Conservation (phyloP, 2,888 invertebrate species). For the Aromia moschata region DNA sequence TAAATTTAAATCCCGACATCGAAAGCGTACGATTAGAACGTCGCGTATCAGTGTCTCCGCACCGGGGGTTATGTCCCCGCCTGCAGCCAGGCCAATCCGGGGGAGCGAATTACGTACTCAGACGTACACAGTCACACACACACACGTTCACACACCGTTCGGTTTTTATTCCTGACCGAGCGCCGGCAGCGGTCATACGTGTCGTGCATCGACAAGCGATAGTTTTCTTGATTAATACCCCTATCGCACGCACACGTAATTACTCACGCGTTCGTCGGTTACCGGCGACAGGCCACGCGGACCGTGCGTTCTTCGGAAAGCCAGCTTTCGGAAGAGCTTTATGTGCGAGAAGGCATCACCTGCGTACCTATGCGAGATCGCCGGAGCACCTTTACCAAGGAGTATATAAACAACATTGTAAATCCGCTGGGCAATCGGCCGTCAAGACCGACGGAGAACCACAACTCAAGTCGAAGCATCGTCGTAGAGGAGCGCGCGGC, state of each 20-base stretch:
- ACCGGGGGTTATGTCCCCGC: slow-evolving; percentile 47
- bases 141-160: no score
- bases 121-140: no score
- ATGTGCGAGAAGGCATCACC: slow-evolving; percentile 54
- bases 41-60: no score
- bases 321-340: slow-evolving; percentile 46
- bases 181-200: slow-evolving; percentile 48
- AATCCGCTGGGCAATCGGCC: slow-evolving; percentile 64
- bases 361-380: slow-evolving; percentile 63
- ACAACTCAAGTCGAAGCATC: slow-evolving; percentile 48
- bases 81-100: slow-evolving; percentile 50
- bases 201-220: slow-evolving; percentile 39
- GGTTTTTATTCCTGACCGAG: slow-evolving; percentile 49
- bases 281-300: slow-evolving; percentile 23
- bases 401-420: slow-evolving; percentile 62
- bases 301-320: not conserved
- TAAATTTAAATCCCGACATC: no score
- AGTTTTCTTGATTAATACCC: no score
- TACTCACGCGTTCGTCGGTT: no score
- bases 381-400: slow-evolving; percentile 62
- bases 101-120: slow-evolving; percentile 54
- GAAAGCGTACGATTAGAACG: no score
- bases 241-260: no score
- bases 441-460: slow-evolving; percentile 66
- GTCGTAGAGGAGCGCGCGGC: slow-evolving; percentile 53